phyloP scores from a whole-genome alignment of 2,113 vertebrate genomes.

The Ciconia maguari region DNA sequence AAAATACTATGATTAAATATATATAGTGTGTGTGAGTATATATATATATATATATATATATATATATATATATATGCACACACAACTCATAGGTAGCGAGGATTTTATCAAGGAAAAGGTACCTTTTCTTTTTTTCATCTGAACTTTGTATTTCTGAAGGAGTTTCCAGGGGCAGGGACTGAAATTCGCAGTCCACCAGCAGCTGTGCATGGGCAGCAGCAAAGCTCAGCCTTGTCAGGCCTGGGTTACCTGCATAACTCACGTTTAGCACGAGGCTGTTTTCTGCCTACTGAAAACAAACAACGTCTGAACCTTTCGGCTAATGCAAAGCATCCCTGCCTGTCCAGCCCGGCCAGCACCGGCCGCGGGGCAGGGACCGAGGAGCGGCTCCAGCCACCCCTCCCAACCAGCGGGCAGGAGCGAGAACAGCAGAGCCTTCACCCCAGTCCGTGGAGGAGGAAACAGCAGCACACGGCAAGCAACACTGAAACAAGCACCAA shows the following conservation, averaged over 20 bases:
- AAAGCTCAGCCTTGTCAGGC: background rate
- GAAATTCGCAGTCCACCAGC: background rate
- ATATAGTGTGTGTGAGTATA: too few species aligned
- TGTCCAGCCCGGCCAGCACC: background rate
- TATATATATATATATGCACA: too few species aligned
- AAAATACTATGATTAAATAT: background rate
- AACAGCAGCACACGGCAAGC: background rate
- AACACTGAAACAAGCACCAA: background rate
- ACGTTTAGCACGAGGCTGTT: background rate
- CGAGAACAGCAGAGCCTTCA: background rate
- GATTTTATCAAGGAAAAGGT: background rate
- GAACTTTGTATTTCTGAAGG: background rate
- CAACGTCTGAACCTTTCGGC: background rate
- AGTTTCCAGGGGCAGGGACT: background rate
- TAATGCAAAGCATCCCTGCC: background rate
- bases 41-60: background rate
- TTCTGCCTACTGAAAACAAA: too few species aligned
- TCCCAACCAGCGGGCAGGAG: background rate
- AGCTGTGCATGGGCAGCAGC: background rate
- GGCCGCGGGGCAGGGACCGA: accelerated
- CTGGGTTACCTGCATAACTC: background rate
- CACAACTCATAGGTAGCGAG: background rate
- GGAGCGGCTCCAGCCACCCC: background rate
- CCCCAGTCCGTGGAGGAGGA: background rate
- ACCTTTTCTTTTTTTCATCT: too few species aligned